phyloP scores from a whole-genome alignment of 53 echinoderm and acorn worm genomes.

The Crossaster papposus region DNA sequence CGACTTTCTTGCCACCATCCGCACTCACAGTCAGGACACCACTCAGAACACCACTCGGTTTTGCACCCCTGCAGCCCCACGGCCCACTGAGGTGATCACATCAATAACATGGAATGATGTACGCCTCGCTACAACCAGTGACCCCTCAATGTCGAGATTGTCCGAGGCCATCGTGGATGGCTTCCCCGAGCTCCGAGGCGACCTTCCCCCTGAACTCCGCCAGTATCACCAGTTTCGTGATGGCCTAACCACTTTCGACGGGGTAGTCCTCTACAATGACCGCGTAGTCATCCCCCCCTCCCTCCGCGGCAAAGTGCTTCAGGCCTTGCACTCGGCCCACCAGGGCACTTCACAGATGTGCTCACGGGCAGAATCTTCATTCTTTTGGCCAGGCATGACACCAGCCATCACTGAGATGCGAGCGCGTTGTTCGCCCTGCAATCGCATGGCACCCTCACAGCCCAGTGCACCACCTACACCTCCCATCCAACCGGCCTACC shows the following conservation, averaged over 20 bases:
- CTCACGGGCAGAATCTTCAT: constrained; percentile 59
- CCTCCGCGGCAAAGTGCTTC: constrained; percentile 47
- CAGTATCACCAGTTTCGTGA: constrained; percentile 52
- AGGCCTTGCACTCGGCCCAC: constrained; percentile 67
- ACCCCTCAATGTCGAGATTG: no score
- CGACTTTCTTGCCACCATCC: background rate
- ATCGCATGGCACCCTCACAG: constrained; percentile 66
- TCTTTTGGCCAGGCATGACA: constrained; percentile 74
- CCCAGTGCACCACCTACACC: constrained; percentile 61
- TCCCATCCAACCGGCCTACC: constrained; percentile 50
- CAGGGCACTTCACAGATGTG: constrained; percentile 71
- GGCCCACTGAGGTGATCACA: background rate
- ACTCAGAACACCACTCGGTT: no score
- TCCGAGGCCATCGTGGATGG: constrained; percentile 1
- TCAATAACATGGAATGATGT: background rate
- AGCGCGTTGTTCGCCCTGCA: constrained; percentile 44
- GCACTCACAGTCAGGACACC: background rate
- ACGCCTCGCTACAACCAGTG: no score
- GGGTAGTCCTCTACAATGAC: constrained; percentile 62
- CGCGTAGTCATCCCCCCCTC: constrained; percentile 67
- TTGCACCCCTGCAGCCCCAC: background rate
- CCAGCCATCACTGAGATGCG: constrained; percentile 52
- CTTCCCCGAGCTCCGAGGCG: constrained; percentile 50
- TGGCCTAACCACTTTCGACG: constrained; percentile 54
- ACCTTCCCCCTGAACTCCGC: constrained; percentile 56